Base-by-base conservation (phyloP, 1,140 invertebrate species). In the Drosophila biarmipes region DNA sequence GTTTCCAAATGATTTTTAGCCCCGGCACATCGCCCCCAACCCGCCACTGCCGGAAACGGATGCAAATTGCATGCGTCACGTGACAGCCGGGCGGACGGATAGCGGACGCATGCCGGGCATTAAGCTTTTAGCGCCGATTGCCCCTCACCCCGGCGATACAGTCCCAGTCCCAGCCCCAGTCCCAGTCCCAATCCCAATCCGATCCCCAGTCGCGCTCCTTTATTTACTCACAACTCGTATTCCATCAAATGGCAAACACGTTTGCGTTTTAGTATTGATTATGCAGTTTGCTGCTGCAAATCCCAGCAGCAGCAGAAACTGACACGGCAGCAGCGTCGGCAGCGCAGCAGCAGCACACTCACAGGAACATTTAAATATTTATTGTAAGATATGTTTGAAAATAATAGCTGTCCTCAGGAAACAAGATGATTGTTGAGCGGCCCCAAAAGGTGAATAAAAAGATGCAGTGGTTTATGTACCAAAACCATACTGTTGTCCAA, bases 1-100 rank as follows among this genome's bases (percentile, higher is more conserved):
- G 84, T 89, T 89, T 89, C 77, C 87, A 89, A 89, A 89, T 89
- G 84, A 89, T 89, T 89, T 89, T 89, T 74, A 89, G 89, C 84
- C 84, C 84, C 75, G 7, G 37, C 37, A 15, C 37, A 4, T 38
- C 46, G 59, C 61, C 40, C 45, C 64, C 37, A 73, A 57, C 59
- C 55, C 52, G 66, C 78, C 57, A 71, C 80, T 55, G 76, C 84
- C 84, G 84, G 84, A 89, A 89, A 79, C 84, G 84, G 84, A 89
- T 89, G 84, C 84, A 81, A 89, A 89, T 89, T 89, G 84, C 84
- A 89, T 89, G 84, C 84, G 84, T 89, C 84, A 89, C 84, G 84
- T 89, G 84, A 89, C 84, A 89, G 75, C 77, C 84, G 59, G 73
- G 67, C 82, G 62, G 69, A 71, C 73, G 58, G 35, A 29, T 8